Evolutionary conservation across 1,140 invertebrate genomes (phyloP), one percentile per base, ranked within the genome.

Genomic region (Megalonaias nervosa): DNA sequence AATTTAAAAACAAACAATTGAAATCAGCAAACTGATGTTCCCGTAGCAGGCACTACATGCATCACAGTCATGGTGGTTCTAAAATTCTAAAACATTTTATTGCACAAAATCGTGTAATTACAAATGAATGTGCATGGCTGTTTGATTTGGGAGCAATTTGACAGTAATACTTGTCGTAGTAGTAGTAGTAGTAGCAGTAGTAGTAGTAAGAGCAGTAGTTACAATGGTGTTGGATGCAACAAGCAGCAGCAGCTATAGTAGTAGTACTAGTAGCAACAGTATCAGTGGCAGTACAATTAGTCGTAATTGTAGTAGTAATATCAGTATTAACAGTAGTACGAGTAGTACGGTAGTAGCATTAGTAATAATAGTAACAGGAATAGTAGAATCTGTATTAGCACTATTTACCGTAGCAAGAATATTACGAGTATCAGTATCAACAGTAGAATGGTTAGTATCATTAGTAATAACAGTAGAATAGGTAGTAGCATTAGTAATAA

Each of bases 111-210:
- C 2, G 4, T 38, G 38, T 38, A 38, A 38, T 38, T 38, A 38
- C 38, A 38, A 38, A 38, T 6, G 0, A 6, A 38, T 38, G 9
- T 38, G 38, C 38, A 38, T 38, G 6, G 38, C 38, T 38, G 9
- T 38, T 26, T 26, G 26, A 38, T 38, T 38, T 9, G 38, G 38
- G 38, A 26, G 38, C 38, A 38, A 38, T 38, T 6, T 6, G 21
- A 21, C 70, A 19, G 57, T 75, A n/a, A 57, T 75, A 15, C 23
- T 69, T 13, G 66, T 75, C 67, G 17, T 77, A 77, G 74, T 64
- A 67, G 74, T 55, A 66, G 59, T 71, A 77, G 61, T 77, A 72
- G 58, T 77, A 76, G 73, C 64, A 76, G 48, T 70, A 59, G 71
- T 74, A 58, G 60, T 67, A 67, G 71, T 74, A 74, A 16, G 15